A percentile compares a stretch with the other conserved stretches of the same genome.
Evolutionary conservation across 2,888 invertebrate species (phyloP).

Genomic region (Frankliniella fusca): DNA sequence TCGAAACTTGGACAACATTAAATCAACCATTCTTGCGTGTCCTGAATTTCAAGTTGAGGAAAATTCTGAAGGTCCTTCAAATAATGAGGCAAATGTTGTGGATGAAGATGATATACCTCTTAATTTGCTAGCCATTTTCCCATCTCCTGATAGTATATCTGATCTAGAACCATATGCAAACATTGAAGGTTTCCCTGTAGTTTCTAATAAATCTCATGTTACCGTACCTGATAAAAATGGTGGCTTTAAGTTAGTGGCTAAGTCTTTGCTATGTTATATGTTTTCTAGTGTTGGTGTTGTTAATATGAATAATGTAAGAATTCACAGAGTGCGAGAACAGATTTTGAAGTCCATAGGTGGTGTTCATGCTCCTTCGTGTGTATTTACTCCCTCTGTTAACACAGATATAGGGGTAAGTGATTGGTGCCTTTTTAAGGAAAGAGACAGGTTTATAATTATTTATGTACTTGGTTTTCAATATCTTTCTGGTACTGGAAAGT

Average conservation of each 20-base stretch:
- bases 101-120: too few species aligned
- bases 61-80: too few species aligned
- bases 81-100: too few species aligned
- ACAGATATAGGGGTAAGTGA: not conserved
- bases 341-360: not conserved
- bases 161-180: too few species aligned
- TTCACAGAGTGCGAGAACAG: not conserved
- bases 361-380: not conserved
- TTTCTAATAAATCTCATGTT: too few species aligned
- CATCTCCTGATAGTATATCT: too few species aligned
- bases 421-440: not conserved
- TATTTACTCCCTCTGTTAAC: not conserved
- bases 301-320: not conserved
- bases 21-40: too few species aligned
- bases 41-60: too few species aligned
- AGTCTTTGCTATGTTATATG: not conserved
- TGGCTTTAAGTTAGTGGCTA: not conserved
- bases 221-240: not conserved
- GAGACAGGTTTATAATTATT: not conserved
- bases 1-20: too few species aligned
- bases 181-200: too few species aligned
- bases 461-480: not conserved
- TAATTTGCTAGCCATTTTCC: too few species aligned
- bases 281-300: not conserved
- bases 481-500: not conserved